Evolutionary conservation across 2,888 invertebrate species (phyloP).

Genomic region (Plebejus anna): DNA sequence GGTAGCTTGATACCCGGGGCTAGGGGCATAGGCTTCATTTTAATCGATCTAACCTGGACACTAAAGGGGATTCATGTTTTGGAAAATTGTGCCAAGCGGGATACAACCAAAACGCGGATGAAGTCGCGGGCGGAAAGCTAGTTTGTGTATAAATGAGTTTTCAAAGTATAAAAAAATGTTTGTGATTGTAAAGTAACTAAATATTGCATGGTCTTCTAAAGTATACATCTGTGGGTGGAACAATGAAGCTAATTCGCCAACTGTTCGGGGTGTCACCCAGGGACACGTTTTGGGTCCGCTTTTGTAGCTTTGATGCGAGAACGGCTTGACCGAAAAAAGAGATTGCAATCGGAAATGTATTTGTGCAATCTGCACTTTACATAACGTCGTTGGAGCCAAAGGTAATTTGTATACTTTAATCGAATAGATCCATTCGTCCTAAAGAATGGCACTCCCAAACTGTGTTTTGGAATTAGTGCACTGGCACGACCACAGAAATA

Average conservation of each 20-base stretch:
- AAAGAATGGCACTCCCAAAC: too few species aligned
- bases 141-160: too few species aligned
- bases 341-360: constrained; percentile 5
- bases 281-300: constrained; percentile 15
- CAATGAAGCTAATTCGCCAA: constrained; percentile 27
- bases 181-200: background rate
- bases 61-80: too few species aligned
- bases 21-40: too few species aligned
- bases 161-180: too few species aligned
- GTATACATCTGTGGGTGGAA: constrained; percentile 1
- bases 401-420: background rate
- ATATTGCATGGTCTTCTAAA: background rate
- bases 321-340: constrained; percentile 16
- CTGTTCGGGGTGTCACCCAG: constrained; percentile 26
- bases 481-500: too few species aligned
- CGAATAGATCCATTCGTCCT: too few species aligned
- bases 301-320: constrained; percentile 20
- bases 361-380: constrained; percentile 4
- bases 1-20: too few species aligned
- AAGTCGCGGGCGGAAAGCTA: too few species aligned
- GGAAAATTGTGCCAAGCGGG: too few species aligned
- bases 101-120: too few species aligned
- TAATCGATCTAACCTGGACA: too few species aligned
- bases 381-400: background rate
- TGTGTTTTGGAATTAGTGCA: background rate